Evolutionary conservation across 2,888 invertebrate genomes (phyloP).

Genomic region (Heliconius aoede): DNA sequence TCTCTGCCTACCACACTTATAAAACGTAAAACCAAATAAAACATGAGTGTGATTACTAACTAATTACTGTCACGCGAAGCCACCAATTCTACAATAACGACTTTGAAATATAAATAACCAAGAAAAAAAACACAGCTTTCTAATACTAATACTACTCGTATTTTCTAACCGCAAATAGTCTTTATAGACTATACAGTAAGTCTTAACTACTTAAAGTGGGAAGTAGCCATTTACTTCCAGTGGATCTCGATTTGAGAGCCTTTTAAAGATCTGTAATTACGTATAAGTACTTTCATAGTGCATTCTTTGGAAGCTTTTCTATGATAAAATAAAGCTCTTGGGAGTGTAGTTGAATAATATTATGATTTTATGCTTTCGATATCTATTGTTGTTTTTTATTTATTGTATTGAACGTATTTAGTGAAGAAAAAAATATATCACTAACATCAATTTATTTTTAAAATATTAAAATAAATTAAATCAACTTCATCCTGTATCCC

Average conservation of each 20-base stretch:
- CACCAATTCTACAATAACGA: neutral
- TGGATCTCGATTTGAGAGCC: constrained; percentile 42
- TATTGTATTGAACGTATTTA: no score
- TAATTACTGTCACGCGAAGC: neutral
- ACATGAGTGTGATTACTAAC: neutral
- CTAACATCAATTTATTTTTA: no score
- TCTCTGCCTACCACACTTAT: no score
- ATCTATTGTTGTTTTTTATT: no score
- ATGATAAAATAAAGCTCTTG: constrained; percentile 16
- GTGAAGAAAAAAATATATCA: no score
- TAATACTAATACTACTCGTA: neutral
- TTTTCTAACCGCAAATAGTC: constrained; percentile 29
- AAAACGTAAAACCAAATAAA: no score
- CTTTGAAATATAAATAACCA: neutral
- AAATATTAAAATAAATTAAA: no score
- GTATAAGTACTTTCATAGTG: constrained; percentile 34
- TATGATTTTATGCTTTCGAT: neutral
- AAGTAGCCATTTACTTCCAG: constrained; percentile 41
- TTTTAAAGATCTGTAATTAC: constrained; percentile 43
- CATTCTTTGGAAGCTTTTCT: constrained; percentile 13
- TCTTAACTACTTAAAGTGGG: constrained; percentile 42
- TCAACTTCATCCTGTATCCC: neutral
- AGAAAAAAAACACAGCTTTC: neutral
- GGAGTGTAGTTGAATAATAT: constrained; percentile 7
- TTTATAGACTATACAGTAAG: constrained; percentile 35